A percentile compares a stretch with the other conserved stretches of the same genome.
Evolutionary conservation across 1,140 invertebrate genomes (phyloP).

Genomic region (Drosophila mojavensis): DNA sequence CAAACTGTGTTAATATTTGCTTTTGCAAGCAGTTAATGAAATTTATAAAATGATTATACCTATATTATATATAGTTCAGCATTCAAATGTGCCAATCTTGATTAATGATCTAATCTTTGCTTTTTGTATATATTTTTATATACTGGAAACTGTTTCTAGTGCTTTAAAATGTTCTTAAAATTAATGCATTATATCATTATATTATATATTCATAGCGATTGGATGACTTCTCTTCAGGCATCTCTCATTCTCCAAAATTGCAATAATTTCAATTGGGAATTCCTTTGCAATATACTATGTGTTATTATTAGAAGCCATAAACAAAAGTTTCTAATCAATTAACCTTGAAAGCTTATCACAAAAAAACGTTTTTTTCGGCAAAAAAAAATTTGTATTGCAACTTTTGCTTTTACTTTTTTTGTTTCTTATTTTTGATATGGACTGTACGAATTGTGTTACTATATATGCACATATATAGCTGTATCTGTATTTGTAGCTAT

Average conservation of each 20-base stretch:
- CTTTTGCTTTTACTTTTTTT: conserved; percentile 29
- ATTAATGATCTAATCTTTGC: too few species aligned
- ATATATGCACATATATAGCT: conserved; percentile 18
- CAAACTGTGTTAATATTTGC: conserved; percentile 73
- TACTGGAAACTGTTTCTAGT: too few species aligned
- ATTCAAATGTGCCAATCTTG: too few species aligned
- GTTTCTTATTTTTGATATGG: neutral
- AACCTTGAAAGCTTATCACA: conserved; percentile 47
- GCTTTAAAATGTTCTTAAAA: too few species aligned
- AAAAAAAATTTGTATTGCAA: conserved; percentile 37
- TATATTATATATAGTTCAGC: too few species aligned
- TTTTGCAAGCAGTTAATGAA: neutral
- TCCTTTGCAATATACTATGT: neutral
- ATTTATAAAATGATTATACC: too few species aligned
- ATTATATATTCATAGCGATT: neutral
- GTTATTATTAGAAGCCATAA: conserved; percentile 5
- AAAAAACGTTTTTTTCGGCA: neutral
- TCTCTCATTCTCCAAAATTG: neutral
- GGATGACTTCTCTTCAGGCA: too few species aligned
- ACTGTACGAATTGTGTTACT: conserved; percentile 20
- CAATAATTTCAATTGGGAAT: neutral
- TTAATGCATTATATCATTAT: neutral
- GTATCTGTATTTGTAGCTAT: conserved; percentile 16
- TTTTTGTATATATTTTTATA: too few species aligned
- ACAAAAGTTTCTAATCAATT: conserved; percentile 36